Evolutionary conservation across 2,888 invertebrate genomes (phyloP).

Genomic region (Teleogryllus oceanicus): DNA sequence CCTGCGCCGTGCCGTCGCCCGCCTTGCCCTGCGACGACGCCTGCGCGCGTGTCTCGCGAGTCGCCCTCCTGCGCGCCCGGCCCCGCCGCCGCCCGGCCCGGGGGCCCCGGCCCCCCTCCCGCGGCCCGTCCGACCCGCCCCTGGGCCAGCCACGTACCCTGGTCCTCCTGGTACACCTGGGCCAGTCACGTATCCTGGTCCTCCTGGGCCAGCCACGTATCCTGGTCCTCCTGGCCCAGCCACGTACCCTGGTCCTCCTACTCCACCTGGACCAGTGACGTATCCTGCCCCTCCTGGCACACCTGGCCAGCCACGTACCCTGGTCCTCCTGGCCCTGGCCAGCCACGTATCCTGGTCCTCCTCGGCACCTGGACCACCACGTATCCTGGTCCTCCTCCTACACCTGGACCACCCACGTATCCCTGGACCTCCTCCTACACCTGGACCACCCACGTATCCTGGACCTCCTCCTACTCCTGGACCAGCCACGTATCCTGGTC

Average conservation of each 20-base stretch:
- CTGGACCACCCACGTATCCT: constrained; percentile 25
- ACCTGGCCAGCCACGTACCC: constrained; percentile 24
- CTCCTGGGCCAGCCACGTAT: neutral
- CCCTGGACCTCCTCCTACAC: constrained; percentile 30
- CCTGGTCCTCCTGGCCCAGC: constrained; percentile 31
- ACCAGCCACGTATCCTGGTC: constrained; percentile 22
- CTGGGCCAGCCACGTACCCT: constrained; percentile 22
- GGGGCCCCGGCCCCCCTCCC: constrained; percentile 53
- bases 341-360: neutral
- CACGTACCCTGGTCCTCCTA: constrained; percentile 33
- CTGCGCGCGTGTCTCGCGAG: constrained; percentile 70
- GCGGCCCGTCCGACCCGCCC: constrained; percentile 35
- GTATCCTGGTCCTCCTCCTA: neutral
- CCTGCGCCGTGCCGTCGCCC: constrained; percentile 71
- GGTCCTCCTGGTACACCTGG: constrained; percentile 26
- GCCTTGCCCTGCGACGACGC: constrained; percentile 75
- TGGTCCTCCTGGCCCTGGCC: constrained; percentile 31
- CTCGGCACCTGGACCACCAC: neutral
- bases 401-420: constrained; percentile 20
- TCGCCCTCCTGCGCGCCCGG: constrained; percentile 54
- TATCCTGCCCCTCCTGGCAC: constrained; percentile 32
- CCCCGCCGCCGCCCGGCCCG: too few species aligned
- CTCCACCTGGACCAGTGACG: constrained; percentile 32
- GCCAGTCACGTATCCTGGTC: constrained; percentile 23
- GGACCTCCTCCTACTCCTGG: constrained; percentile 27